These are phyloP conservation scores for Cheumatopsyche charites DNA, from an alignment of 1,140 invertebrate species.

Conservation along the genomic window DNA sequence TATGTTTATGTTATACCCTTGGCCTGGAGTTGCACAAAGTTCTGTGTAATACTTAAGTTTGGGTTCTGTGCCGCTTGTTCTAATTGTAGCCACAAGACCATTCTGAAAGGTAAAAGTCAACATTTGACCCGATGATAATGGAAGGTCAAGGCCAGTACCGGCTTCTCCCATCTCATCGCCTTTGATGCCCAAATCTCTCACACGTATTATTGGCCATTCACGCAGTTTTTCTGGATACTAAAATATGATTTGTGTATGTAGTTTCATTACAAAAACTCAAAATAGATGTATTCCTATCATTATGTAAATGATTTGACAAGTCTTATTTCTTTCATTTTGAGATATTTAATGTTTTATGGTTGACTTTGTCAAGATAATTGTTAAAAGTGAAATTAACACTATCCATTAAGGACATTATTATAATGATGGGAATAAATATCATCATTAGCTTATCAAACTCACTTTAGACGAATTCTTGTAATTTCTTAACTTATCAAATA, in stretches of 20 bases:
- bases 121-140: slow-evolving; percentile 81
- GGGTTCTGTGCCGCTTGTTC: slow-evolving; percentile 98
- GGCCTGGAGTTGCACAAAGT: slow-evolving; percentile 72
- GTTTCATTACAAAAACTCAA: background rate
- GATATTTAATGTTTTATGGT: no score
- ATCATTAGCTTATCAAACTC: no score
- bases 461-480: slow-evolving; percentile 71
- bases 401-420: no score
- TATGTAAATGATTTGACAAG: no score
- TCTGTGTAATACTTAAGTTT: slow-evolving; percentile 99
- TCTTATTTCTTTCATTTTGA: no score
- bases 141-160: slow-evolving; percentile 56
- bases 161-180: slow-evolving; percentile 33
- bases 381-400: no score
- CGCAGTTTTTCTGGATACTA: slow-evolving; percentile 79
- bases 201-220: slow-evolving; percentile 49
- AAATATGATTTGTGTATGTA: slow-evolving; percentile 50
- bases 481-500: slow-evolving; percentile 86
- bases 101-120: slow-evolving; percentile 94
- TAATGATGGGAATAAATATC: no score
- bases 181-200: slow-evolving; percentile 43
- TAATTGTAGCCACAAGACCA: slow-evolving; percentile 84
- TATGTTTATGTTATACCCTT: slow-evolving; percentile 64
- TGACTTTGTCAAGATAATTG: no score
- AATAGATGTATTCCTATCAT: background rate